Percentiles rank a stretch among this genome's conserved stretches.
These are phyloP conservation scores for Nesoenas mayeri DNA, from an alignment of 2,113 vertebrate species.

Conservation along the genomic window DNA sequence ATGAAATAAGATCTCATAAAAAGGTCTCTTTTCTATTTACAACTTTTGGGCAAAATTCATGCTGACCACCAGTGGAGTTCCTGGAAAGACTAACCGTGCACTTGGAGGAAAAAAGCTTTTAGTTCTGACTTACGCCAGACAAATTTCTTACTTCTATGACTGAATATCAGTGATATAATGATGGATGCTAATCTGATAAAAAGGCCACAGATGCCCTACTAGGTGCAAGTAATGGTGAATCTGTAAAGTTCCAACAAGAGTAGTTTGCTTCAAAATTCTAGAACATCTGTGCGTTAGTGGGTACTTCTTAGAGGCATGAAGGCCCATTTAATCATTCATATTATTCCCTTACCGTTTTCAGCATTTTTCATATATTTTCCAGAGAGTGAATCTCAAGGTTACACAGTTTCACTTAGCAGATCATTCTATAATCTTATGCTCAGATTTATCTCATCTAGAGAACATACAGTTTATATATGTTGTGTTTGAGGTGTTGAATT, in stretches of 20 bases:
- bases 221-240: background rate
- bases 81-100: background rate
- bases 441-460: background rate
- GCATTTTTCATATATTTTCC: background rate
- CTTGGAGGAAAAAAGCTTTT: background rate
- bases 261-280: background rate
- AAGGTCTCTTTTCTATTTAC: background rate
- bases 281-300: accelerated
- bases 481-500: background rate
- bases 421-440: background rate
- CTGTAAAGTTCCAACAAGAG: background rate
- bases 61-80: background rate
- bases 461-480: background rate
- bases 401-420: background rate
- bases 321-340: background rate
- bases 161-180: background rate
- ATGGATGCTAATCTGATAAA: background rate
- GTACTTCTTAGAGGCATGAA: background rate
- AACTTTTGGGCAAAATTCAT: background rate
- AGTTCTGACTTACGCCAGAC: background rate
- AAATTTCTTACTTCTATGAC: background rate
- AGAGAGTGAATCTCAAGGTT: background rate
- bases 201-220: background rate
- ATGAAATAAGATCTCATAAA: background rate
- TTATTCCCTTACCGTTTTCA: background rate